Percentiles rank a stretch among this genome's conserved stretches.
Evolutionary conservation across 2,888 invertebrate species (phyloP).

Genomic region (Drosophila subquinaria): DNA sequence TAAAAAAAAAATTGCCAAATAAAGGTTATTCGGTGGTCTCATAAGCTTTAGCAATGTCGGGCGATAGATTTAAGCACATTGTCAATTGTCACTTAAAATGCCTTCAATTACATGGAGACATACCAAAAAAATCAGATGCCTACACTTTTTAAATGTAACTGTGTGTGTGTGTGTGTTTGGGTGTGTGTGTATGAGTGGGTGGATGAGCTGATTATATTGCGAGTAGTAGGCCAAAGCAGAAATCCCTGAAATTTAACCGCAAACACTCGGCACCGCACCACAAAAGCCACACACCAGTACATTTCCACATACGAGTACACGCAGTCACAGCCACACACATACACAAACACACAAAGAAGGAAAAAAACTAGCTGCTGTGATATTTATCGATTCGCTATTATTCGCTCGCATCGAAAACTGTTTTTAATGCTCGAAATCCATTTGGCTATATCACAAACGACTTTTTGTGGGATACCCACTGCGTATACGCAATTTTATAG

Average conservation of each 20-base stretch:
- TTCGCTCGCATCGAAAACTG: constrained; percentile 45
- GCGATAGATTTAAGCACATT: constrained; percentile 21
- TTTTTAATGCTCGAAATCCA: constrained; percentile 67
- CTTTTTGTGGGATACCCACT: constrained; percentile 11
- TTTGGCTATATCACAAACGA: constrained; percentile 36
- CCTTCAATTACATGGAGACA: constrained; percentile 26
- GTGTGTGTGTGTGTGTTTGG: neutral
- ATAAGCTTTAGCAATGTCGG: neutral
- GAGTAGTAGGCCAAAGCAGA: constrained; percentile 25
- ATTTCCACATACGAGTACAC: constrained; percentile 1
- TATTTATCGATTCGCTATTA: constrained; percentile 66
- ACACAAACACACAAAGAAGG: neutral
- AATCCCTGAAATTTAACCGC: constrained; percentile 56
- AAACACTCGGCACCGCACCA: constrained; percentile 54
- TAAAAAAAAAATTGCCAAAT: neutral
- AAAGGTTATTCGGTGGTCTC: neutral
- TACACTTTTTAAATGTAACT: neutral
- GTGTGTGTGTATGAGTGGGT: neutral
- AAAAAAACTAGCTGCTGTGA: constrained; percentile 26
- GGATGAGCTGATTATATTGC: constrained; percentile 27
- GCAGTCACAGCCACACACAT: neutral
- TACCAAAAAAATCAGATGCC: constrained; percentile 6
- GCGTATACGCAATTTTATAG: constrained; percentile 55
- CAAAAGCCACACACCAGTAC: constrained; percentile 32
- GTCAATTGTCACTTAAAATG: constrained; percentile 50